Conservation (phyloP, 2,113 vertebrate genomes). For the Megaptera novaeangliae region DNA sequence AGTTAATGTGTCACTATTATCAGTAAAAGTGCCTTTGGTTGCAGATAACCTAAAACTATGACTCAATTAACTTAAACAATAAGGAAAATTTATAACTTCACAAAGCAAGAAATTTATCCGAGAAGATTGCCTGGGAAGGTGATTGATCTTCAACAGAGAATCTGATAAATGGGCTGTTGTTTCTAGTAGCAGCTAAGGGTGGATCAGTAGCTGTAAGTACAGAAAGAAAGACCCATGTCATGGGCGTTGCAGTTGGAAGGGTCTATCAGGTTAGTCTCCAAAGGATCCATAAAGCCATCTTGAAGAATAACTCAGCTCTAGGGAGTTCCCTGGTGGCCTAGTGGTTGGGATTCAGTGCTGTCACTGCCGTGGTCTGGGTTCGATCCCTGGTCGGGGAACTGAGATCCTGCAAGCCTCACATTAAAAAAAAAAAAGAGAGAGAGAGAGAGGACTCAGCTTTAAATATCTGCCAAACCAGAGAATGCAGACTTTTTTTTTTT, state of each 20-base stretch:
- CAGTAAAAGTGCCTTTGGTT: neutral
- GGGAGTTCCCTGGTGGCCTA: neutral
- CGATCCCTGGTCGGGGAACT: neutral
- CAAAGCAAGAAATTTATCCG: neutral
- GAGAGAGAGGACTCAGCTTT: neutral
- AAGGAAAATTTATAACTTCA: neutral
- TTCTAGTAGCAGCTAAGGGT: neutral
- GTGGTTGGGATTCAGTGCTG: neutral
- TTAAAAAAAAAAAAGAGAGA: neutral
- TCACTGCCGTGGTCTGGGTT: neutral
- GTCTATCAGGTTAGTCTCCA: neutral
- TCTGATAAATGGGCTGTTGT: neutral
- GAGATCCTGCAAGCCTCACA: neutral
- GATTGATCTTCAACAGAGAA: neutral
- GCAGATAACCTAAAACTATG: neutral
- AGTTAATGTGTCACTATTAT: neutral
- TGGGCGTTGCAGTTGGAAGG: neutral
- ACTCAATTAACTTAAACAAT: neutral
- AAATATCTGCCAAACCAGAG: constrained; percentile 19
- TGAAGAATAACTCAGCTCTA: constrained; percentile 9
- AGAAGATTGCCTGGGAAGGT: neutral
- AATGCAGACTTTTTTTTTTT: neutral
- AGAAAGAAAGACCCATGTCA: neutral
- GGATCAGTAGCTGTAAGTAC: neutral
- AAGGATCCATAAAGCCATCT: constrained; percentile 15